These are phyloP conservation scores for Esox masquinongy DNA, from an alignment of 2,797 vertebrate genomes.

Conservation along the genomic window DNA sequence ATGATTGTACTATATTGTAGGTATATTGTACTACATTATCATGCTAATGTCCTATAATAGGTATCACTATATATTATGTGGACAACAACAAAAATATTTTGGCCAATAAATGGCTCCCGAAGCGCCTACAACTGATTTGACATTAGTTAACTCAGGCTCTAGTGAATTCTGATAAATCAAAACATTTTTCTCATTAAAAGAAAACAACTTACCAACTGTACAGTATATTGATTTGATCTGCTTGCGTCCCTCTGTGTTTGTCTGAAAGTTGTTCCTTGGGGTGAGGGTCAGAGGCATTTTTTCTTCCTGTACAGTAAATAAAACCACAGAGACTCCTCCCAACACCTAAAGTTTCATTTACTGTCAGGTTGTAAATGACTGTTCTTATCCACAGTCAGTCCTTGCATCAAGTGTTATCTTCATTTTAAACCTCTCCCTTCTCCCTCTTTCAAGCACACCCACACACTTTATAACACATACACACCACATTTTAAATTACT, in stretches of 20 bases:
- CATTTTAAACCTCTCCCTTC: background rate
- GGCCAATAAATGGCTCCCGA: background rate
- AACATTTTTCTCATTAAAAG: background rate
- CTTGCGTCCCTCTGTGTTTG: background rate
- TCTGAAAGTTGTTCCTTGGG: background rate
- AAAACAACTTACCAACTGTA: background rate
- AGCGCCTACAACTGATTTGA: background rate
- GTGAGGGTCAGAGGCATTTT: background rate
- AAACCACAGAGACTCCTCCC: background rate
- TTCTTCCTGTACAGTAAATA: background rate
- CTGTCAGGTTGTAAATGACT: background rate
- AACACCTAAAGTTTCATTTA: background rate
- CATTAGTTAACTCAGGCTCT: background rate
- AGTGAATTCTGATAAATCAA: background rate
- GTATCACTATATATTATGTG: background rate
- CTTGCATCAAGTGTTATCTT: background rate
- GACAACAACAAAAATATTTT: background rate
- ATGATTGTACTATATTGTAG: no score
- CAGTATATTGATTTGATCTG: background rate
- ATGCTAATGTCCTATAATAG: background rate
- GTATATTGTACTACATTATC: no score
- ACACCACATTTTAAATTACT: no score
- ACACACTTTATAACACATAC: no score
- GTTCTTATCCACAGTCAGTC: background rate
- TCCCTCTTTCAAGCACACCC: background rate